Evolutionary conservation across 2,113 vertebrate species (phyloP).

Genomic region (Saguinus imperator): DNA sequence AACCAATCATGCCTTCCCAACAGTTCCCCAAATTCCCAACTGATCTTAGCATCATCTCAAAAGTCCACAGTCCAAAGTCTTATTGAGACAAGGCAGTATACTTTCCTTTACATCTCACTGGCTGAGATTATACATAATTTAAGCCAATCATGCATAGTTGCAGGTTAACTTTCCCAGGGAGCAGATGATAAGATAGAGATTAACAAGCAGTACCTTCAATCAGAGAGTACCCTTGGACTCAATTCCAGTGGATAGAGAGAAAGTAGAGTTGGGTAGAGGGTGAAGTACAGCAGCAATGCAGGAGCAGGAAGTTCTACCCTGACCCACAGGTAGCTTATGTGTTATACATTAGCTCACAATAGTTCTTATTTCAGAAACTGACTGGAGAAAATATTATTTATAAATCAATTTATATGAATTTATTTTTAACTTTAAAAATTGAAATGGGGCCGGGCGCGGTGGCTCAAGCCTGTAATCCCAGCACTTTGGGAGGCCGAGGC

Average conservation of each 20-base stretch:
- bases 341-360: slow-evolving; percentile 1
- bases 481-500: too few species aligned
- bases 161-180: neutral
- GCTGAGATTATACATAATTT: neutral
- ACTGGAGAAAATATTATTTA: neutral
- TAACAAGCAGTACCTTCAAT: too few species aligned
- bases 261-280: neutral
- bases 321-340: neutral
- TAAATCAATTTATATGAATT: slow-evolving; percentile 64
- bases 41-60: too few species aligned
- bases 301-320: neutral
- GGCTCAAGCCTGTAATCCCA: too few species aligned
- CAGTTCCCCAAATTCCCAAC: too few species aligned
- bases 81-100: neutral
- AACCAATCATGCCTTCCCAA: too few species aligned
- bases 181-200: neutral
- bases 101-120: neutral
- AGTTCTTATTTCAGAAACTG: neutral
- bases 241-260: neutral
- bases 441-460: too few species aligned
- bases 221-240: neutral
- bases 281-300: neutral
- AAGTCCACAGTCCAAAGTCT: too few species aligned
- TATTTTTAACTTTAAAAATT: slow-evolving; percentile 61
- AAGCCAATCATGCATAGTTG: neutral